These are phyloP conservation scores for Cetoscarus ocellatus DNA, from an alignment of 2,797 vertebrate species.

Conservation along the genomic window DNA sequence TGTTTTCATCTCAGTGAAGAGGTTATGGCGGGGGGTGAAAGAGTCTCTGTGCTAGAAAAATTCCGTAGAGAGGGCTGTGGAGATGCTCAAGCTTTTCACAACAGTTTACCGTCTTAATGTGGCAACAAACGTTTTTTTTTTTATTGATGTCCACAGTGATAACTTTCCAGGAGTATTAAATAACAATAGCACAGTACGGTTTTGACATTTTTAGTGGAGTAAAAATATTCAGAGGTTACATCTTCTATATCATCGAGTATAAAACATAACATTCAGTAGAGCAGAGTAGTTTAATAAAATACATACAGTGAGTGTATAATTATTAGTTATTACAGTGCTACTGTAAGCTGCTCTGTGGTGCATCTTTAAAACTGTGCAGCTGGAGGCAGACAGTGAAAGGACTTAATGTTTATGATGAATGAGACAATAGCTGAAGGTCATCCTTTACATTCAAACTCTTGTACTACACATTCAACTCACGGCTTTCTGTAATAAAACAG, in stretches of 20 bases:
- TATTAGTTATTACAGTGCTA: slow-evolving; percentile 6
- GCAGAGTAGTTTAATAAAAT: slow-evolving; percentile 9
- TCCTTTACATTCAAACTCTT: slow-evolving; percentile 1
- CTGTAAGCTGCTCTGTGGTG: background rate
- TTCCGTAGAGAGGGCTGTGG: no score
- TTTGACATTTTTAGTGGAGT: slow-evolving; percentile 22
- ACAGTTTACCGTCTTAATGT: no score
- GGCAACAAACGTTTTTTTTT: no score
- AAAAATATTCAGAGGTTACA: background rate
- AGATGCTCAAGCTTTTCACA: no score
- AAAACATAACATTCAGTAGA: slow-evolving; percentile 33
- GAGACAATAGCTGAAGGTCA: background rate
- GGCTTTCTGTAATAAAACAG: slow-evolving; percentile 3
- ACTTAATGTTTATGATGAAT: background rate
- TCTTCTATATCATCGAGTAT: slow-evolving; percentile 1
- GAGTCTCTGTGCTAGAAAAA: no score
- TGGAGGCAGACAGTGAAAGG: background rate
- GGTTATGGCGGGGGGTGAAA: no score
- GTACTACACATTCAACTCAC: background rate
- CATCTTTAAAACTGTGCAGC: slow-evolving; percentile 1
- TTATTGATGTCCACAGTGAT: no score
- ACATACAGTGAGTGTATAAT: slow-evolving; percentile 8
- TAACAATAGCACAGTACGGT: background rate
- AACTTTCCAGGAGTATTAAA: background rate
- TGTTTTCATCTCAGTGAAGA: no score